A percentile compares a stretch with the other conserved stretches of the same genome.
Evolutionary conservation across 2,888 invertebrate species (phyloP).

Genomic region (Callimorpha dominula): DNA sequence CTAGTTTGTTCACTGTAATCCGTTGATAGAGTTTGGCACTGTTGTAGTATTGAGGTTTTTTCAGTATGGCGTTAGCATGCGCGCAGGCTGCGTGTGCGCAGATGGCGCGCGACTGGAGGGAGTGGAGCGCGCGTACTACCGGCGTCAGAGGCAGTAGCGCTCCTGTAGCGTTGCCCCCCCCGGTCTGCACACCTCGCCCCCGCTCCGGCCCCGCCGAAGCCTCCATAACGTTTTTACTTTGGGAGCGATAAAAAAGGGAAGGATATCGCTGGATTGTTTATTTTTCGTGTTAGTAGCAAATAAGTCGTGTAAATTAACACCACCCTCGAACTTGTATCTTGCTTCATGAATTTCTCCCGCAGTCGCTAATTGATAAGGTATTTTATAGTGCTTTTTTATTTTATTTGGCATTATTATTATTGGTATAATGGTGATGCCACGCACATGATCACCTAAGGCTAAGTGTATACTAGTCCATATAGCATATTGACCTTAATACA

Average conservation of each 20-base stretch:
- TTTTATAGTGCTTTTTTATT: slow-evolving; percentile 34
- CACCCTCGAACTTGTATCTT: slow-evolving; percentile 68
- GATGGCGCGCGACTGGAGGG: slow-evolving; percentile 78
- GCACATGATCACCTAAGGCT: not conserved
- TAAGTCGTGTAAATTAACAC: slow-evolving; percentile 84
- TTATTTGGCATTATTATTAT: slow-evolving; percentile 25
- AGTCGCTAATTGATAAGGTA: slow-evolving; percentile 69
- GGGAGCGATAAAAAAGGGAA: slow-evolving; percentile 83
- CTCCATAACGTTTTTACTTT: slow-evolving; percentile 80
- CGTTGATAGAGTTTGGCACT: slow-evolving; percentile 60
- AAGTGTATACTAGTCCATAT: too few species aligned
- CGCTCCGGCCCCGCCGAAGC: slow-evolving; percentile 64
- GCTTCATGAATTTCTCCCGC: slow-evolving; percentile 70
- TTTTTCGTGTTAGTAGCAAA: slow-evolving; percentile 85
- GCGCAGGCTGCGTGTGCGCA: slow-evolving; percentile 79
- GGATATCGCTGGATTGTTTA: slow-evolving; percentile 83
- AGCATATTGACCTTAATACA: not conserved
- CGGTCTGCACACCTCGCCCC: slow-evolving; percentile 46
- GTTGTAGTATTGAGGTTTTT: slow-evolving; percentile 57
- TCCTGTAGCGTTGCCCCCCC: slow-evolving; percentile 70
- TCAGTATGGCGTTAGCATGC: slow-evolving; percentile 58
- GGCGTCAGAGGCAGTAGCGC: slow-evolving; percentile 84
- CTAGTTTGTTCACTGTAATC: slow-evolving; percentile 78
- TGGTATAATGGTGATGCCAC: slow-evolving; percentile 9
- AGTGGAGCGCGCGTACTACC: slow-evolving; percentile 84